Base-by-base conservation (phyloP, 2,113 vertebrate species). In the Megaleporinus macrocephalus region DNA sequence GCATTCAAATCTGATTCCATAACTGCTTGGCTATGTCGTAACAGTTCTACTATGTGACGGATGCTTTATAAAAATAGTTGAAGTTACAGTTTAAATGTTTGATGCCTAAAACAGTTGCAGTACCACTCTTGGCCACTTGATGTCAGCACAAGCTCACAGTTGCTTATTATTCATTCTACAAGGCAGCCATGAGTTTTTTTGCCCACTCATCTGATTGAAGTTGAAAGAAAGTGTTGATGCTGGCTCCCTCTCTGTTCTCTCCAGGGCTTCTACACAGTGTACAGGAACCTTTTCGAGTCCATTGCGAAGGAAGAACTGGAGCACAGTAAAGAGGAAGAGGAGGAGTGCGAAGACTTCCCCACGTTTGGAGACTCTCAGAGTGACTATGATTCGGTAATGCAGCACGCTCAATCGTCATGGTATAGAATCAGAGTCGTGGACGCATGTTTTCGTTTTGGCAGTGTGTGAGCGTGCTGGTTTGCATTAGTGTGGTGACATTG, bases 181-280 rank as follows among this genome's bases (percentile, higher is more conserved):
- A 7, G 41, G 57, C 16, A 15, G 36, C 41, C 22, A 3, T 49
- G 24, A 18, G 20, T 22, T 22, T 41, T 36, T 66, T 6, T 66
- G 3, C 6, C 14, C 1, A 1, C 14, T 68, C 2, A 51, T 44
- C 41, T 44, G 11, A 11, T 5, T 44, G 41, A 44, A 44, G 41
- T 44, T 36, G 36, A 36, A 7, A 36, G 36, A 36, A 36, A 3
- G 36, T 36, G 36, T 7, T 36, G 13, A 55, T 55, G 3, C 6
- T 0, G 5, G 7, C 20, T 55, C 9, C 13, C 22, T 24, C 14
- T 49, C 65, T 61, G 47, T 24, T 44, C 27, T 72, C 22, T 24
- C 59, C 69, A 99, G 98, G 95, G 98, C 5, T 99, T 99, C 90
- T 99, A 97, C 63, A 78, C 93, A 0, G 94, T 99, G 6, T 99